Evolutionary conservation across 1,140 invertebrate genomes (phyloP), one percentile per base, ranked within the genome.

Genomic region (Drosophila ogumai): DNA sequence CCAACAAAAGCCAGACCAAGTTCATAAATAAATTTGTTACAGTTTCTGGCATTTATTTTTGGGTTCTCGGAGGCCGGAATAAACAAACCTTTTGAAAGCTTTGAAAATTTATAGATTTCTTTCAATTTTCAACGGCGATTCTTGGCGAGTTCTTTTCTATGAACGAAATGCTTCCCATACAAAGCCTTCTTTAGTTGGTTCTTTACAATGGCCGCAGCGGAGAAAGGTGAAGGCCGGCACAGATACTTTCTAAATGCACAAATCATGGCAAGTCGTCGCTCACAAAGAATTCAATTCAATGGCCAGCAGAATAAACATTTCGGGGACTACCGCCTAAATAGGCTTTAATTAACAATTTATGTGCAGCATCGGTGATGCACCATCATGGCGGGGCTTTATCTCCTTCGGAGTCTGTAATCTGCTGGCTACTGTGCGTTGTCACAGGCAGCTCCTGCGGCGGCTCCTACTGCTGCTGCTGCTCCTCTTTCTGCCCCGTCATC

Each of bases 311-410:
- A 56, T 67, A 36, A 63, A 81, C 54, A 69, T 81, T 77, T 73
- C 13, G 59, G 74, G 47, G 19, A 32, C 55, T 40, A 60, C 22
- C 66, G 19, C 38, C 49, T 75, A 84, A 84, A 85, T 68, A 43
- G 63, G 68, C 82, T 78, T 86, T 85, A 85, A 85, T 85, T 85
- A 85, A 72, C 81, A 86, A 82, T 82, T 82, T 78, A 73, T 82
- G 80, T 82, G 79, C 79, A 69, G 38, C 41, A 40, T 31, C n/a
- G 46, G 25, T 57, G 80, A 78, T 75, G 80, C 79, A 74, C 78
- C 80, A 82, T 79, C 68, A 63, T 77, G 46, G 31, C 36, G 36
- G 61, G 63, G 46, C 34, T 69, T 69, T 69, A 65, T 59, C 75
- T 56, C 41, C 47, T 43, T 72, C 36, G 52, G 36, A 49, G 66